Evolutionary conservation across 1,140 invertebrate genomes (phyloP).

Genomic region (Wasmannia auropunctata): DNA sequence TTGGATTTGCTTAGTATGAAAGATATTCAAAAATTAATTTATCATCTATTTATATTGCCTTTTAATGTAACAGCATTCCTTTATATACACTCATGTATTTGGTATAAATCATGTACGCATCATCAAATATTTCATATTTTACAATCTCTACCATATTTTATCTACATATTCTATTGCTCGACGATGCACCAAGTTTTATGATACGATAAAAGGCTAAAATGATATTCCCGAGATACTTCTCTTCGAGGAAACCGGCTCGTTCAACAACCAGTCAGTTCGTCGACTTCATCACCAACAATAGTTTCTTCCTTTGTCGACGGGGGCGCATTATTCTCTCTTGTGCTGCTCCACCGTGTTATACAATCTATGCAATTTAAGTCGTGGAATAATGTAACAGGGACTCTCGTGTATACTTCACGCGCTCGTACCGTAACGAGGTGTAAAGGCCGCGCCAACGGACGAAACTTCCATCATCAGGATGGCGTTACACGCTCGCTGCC

Average conservation of each 20-base stretch:
- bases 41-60: not conserved
- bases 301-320: conserved; percentile 11
- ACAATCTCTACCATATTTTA: not conserved
- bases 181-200: conserved; percentile 2
- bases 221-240: not conserved
- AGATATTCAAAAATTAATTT: not conserved
- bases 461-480: conserved; percentile 51
- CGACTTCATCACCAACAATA: conserved; percentile 19
- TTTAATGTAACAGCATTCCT: not conserved
- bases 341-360: not conserved
- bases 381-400: conserved; percentile 29
- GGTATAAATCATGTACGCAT: not conserved
- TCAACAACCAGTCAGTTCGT: conserved; percentile 14
- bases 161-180: not conserved
- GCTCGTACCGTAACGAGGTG: conserved; percentile 32
- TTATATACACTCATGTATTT: not conserved
- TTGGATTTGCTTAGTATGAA: not conserved
- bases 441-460: conserved; percentile 39
- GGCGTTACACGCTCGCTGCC: conserved; percentile 2
- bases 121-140: not conserved
- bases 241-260: not conserved
- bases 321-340: conserved; percentile 19
- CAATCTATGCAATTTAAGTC: conserved; percentile 48
- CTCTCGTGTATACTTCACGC: conserved; percentile 14
- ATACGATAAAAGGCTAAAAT: conserved; percentile 40